Percentiles rank a stretch among this genome's conserved stretches.
Conservation (phyloP, 2,113 vertebrate genomes). For the Coptodon rendalli region DNA sequence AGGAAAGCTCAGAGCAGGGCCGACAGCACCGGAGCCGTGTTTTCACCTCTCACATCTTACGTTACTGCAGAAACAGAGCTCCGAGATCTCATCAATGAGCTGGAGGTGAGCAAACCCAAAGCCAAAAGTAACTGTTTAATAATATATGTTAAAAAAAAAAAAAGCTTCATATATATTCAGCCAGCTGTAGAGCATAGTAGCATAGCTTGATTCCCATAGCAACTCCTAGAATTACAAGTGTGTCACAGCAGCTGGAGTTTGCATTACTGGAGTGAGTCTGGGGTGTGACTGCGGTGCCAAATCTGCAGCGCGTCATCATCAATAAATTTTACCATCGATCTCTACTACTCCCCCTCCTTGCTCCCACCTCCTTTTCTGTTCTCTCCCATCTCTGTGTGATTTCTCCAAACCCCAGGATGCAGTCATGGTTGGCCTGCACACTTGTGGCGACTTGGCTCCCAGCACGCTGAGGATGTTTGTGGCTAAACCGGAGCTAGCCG, state of each 20-base stretch:
- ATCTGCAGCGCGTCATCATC: slow-evolving; percentile 18
- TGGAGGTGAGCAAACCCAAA: slow-evolving; percentile 77
- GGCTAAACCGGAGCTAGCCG: slow-evolving; percentile 81
- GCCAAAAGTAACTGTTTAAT: neutral
- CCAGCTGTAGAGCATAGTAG: neutral
- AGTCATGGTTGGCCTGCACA: slow-evolving; percentile 91
- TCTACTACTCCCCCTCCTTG: neutral
- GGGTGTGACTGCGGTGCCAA: neutral
- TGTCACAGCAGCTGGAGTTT: slow-evolving; percentile 23
- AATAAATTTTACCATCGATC: slow-evolving; percentile 29
- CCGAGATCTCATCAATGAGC: slow-evolving; percentile 79
- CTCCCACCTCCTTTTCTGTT: neutral
- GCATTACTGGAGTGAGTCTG: neutral
- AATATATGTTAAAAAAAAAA: neutral
- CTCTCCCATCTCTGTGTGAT: neutral
- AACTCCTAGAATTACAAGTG: slow-evolving; percentile 22
- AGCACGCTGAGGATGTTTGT: slow-evolving; percentile 81
- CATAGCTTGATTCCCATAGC: neutral
- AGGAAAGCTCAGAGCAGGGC: slow-evolving; percentile 60
- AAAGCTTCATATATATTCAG: neutral
- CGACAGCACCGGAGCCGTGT: slow-evolving; percentile 55
- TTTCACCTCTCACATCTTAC: slow-evolving; percentile 84
- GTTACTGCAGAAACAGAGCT: slow-evolving; percentile 91
- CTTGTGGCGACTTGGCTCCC: slow-evolving; percentile 90
- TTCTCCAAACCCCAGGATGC: slow-evolving; percentile 74